Base-by-base conservation (phyloP, 2,888 invertebrate species). In the Ophion slaviceki region DNA sequence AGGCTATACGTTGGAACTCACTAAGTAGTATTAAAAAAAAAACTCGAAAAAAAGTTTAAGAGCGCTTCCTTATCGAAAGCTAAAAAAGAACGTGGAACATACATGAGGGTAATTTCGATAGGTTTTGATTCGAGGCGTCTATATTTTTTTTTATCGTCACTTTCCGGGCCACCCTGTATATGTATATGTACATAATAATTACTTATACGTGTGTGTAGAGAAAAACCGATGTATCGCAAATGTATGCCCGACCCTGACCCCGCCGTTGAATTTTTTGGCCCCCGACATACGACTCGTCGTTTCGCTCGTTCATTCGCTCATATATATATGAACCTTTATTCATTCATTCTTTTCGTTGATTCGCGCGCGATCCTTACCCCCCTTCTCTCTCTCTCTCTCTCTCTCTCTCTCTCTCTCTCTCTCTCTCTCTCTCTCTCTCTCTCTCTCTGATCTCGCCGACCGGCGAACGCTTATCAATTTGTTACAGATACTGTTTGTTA, bases 391-490 rank as follows among this genome's bases (percentile, higher is more conserved):
- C 76, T 67, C 64, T 53, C 53, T 14, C 90, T 93, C 89, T 93
- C 32, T 11, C 47, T 61, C 74, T 71, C 62, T 5, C 67, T 11
- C 14, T 40, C 67, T n/a, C 36, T 17, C 59, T n/a, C 59, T 7
- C 57, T 11, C 17, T 57, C 67, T 17, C 53, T 20, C 68, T 70
- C 62, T 62, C 76, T 67, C 64, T 53, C 53, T 14, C 17, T 53
- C 53, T 77, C 70, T 87, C 90, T 93, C 89, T 93, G 93, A 93
- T 93, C 89, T 93, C 87, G 92, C 92, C 93, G 93, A 90, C 91
- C 90, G 90, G 88, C 89, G 59, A 90, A 88, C 90, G 92, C 93
- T 94, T 94, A 94, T 94, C 94, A 94, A 94, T 94, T 94, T 94
- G 93, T 94, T 93, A 92, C 91, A 91, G 90, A 91, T 91, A 91